Percentiles rank a stretch among this genome's conserved stretches.
Conservation (phyloP, 2,888 invertebrate genomes). For the Branchellion lobata region DNA sequence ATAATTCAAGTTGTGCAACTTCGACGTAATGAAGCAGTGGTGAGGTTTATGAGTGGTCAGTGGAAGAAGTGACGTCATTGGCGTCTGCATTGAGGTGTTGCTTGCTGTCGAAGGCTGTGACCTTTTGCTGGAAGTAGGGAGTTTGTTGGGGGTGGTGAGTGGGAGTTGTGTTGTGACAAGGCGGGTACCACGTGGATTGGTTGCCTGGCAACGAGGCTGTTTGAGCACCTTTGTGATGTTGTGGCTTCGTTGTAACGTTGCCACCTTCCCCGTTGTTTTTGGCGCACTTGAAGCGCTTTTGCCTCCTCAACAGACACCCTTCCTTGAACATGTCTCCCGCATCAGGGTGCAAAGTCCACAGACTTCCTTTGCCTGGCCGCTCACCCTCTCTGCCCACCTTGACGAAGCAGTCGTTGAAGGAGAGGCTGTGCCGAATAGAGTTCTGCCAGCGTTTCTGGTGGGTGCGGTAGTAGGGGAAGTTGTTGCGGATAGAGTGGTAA, state of each 20-base stretch:
- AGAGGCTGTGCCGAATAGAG: slow-evolving; percentile 92
- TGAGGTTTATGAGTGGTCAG: not conserved
- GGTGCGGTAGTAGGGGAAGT: slow-evolving; percentile 96
- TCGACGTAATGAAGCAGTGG: too few species aligned
- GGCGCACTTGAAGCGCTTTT: slow-evolving; percentile 87
- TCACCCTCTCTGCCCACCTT: slow-evolving; percentile 85
- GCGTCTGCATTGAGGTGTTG: not conserved
- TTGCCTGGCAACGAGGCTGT: not conserved
- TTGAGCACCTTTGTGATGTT: not conserved
- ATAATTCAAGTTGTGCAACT: too few species aligned
- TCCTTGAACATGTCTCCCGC: slow-evolving; percentile 99
- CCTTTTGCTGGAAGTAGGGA: too few species aligned
- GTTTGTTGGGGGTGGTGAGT: not conserved
- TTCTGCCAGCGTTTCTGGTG: slow-evolving; percentile 99
- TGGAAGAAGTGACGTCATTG: not conserved
- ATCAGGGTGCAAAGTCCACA: slow-evolving; percentile 97
- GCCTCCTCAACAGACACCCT: slow-evolving; percentile 91
- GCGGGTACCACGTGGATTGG: too few species aligned
- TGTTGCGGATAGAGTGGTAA: slow-evolving; percentile 98
- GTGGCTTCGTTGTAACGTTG: not conserved
- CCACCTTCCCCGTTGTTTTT: slow-evolving; percentile 23
- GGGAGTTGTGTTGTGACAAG: not conserved
- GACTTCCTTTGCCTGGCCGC: slow-evolving; percentile 96
- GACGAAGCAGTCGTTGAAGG: slow-evolving; percentile 98
- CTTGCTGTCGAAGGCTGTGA: too few species aligned